Percentiles rank a stretch among this genome's conserved stretches.
Evolutionary conservation across 2,113 vertebrate species (phyloP).

Genomic region (Oreotragus oreotragus): DNA sequence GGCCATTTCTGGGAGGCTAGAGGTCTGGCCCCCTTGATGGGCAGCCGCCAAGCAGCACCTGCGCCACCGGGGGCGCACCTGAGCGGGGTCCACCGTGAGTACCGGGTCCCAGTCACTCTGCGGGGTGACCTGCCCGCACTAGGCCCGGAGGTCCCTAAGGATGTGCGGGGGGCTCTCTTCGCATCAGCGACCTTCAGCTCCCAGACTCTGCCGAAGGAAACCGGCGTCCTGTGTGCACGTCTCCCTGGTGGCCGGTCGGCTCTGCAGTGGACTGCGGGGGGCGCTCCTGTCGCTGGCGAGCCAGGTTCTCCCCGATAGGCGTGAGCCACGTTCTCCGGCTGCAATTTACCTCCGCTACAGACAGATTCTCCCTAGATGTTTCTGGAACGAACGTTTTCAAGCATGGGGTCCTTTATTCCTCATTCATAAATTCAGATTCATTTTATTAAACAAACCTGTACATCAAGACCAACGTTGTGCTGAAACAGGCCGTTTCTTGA

Average conservation of each 20-base stretch:
- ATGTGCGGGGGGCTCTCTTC: neutral
- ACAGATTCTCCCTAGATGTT: rapidly evolving
- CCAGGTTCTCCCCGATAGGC: rapidly evolving
- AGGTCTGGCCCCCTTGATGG: rapidly evolving
- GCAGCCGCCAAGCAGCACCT: too few species aligned
- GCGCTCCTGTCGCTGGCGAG: neutral
- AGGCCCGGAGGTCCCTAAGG: neutral
- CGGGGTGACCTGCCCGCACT: rapidly evolving
- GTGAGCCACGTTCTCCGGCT: rapidly evolving
- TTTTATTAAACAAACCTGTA: neutral
- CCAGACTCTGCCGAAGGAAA: too few species aligned
- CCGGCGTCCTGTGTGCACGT: rapidly evolving
- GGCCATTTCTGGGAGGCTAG: neutral
- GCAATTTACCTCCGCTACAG: rapidly evolving
- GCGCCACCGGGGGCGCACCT: neutral
- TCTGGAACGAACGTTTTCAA: neutral
- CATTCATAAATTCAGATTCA: neutral
- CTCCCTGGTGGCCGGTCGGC: neutral
- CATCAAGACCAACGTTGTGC: too few species aligned
- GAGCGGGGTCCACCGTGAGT: rapidly evolving
- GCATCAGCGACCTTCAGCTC: rapidly evolving
- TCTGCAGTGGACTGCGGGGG: rapidly evolving
- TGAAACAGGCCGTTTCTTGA: neutral
- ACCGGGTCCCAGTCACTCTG: neutral
- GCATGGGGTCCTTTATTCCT: neutral